Base-by-base conservation (phyloP, 2,113 vertebrate genomes). In the Dolichallabes microphthalmus region DNA sequence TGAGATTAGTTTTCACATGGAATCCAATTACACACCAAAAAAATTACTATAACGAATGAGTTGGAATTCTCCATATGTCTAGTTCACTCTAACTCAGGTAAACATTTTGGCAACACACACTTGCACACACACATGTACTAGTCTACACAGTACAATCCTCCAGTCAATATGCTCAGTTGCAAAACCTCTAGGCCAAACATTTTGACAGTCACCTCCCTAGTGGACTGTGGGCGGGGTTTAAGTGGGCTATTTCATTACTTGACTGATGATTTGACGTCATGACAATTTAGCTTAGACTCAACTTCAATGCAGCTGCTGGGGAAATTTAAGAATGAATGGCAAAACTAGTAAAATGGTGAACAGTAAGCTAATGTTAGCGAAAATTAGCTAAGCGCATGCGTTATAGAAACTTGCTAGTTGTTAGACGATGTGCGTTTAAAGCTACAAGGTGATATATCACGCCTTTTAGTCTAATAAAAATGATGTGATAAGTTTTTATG, bases 111-210 rank as follows among this genome's bases (percentile, higher is more conserved):
- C 57, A 15, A 80, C 30, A 71, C 81, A 83, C 68, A 83, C 79
- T 9, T 45, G 7, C 58, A 85, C 85, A 84, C 80, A 87, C 85
- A 80, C 89, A 92, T 90, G 92, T 91, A 87, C 86, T 83, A 86
- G 86, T 58, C 89, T 75, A 68, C 52, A 22, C 92, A 93, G 71
- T 55, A 19, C 92, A 93, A 94, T 92, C 92, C 88, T 88, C 88
- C 90, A 88, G 32, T 89, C 88, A 87, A 73, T 75, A 83, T 52
- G 90, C 50, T 52, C 89, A 89, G 78, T 76, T 90, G 88, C 88
- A 89, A 89, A 92, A 83, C 85, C 90, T 93, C 92, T 92, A 83
- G 85, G 82, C 55, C 71, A 86, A 91, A 88, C 94, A n/a, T 45
- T 45, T 45, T 3, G 2, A 64, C 30, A 63, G 58, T 63, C 78